A percentile compares a stretch with the other conserved stretches of the same genome.
Conservation (phyloP, 1,140 invertebrate genomes). For the Leguminivora glycinivorella region DNA sequence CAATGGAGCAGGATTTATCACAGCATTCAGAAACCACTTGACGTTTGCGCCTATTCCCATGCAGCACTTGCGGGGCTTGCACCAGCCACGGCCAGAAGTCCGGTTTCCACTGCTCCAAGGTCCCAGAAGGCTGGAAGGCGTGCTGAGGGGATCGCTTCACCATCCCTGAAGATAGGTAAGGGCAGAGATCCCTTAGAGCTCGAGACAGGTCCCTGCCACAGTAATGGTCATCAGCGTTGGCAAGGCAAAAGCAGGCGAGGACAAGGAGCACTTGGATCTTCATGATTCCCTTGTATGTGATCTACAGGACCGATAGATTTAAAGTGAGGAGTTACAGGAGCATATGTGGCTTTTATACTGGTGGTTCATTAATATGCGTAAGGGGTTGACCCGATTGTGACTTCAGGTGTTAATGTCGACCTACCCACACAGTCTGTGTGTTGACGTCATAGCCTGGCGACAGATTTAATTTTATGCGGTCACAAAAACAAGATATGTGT, state of each 20-base stretch:
- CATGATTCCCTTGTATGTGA: constrained; percentile 22
- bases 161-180: neutral
- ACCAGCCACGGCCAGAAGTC: constrained; percentile 24
- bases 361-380: neutral
- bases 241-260: neutral
- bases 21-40: constrained; percentile 30
- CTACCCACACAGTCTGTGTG: constrained; percentile 1
- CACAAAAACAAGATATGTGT: too few species aligned
- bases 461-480: neutral
- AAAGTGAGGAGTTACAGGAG: neutral
- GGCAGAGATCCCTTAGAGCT: neutral
- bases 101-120: neutral
- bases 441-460: constrained; percentile 17
- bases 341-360: neutral
- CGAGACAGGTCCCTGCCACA: constrained; percentile 29
- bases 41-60: constrained; percentile 23
- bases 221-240: constrained; percentile 13
- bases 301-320: neutral
- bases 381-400: neutral
- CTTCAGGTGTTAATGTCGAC: constrained; percentile 9
- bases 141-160: neutral
- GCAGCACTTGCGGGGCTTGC: neutral
- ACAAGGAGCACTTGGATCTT: constrained; percentile 27
- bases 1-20: constrained; percentile 28
- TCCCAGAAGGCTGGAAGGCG: neutral